A percentile compares a stretch with the other conserved stretches of the same genome.
Evolutionary conservation across 2,797 vertebrate genomes (phyloP).

Genomic region (Cetoscarus ocellatus): DNA sequence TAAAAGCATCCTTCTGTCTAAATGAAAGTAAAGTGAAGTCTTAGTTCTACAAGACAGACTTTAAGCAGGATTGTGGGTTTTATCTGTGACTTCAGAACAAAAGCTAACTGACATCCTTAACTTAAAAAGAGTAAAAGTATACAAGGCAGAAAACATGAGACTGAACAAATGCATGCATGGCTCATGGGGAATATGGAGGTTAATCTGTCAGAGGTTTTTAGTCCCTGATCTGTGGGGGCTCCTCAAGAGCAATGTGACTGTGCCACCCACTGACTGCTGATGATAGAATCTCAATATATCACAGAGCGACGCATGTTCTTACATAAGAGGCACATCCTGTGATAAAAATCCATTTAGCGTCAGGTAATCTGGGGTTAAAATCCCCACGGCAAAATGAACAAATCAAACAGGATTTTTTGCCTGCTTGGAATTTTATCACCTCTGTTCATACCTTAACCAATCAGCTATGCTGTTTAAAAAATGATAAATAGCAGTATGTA

Average conservation of each 20-base stretch:
- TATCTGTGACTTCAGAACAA: slow-evolving; percentile 1
- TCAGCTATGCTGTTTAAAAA: slow-evolving; percentile 7
- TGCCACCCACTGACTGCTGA: slow-evolving; percentile 48
- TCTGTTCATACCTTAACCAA: slow-evolving; percentile 9
- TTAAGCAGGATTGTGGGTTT: slow-evolving; percentile 4
- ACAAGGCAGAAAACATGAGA: slow-evolving; percentile 8
- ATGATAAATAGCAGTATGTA: background rate
- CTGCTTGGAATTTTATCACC: slow-evolving; percentile 24
- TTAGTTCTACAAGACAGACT: background rate
- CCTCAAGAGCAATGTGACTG: slow-evolving; percentile 15
- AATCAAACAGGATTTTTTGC: slow-evolving; percentile 2
- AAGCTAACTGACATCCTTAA: slow-evolving; percentile 8
- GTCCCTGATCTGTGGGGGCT: slow-evolving; percentile 28
- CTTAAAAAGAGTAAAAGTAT: slow-evolving; percentile 4
- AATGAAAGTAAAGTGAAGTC: background rate
- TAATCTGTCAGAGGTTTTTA: slow-evolving; percentile 39
- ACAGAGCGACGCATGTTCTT: slow-evolving; percentile 26
- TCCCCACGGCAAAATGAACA: slow-evolving; percentile 1
- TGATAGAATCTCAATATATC: slow-evolving; percentile 38
- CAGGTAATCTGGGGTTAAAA: slow-evolving; percentile 18
- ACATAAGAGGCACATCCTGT: slow-evolving; percentile 32
- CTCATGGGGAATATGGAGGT: slow-evolving; percentile 22
- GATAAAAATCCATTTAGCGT: slow-evolving; percentile 12
- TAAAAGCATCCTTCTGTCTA: slow-evolving; percentile 32
- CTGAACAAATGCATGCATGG: slow-evolving; percentile 18